Conservation (phyloP, 2,797 vertebrate species). For the Lophura swinhoii region DNA sequence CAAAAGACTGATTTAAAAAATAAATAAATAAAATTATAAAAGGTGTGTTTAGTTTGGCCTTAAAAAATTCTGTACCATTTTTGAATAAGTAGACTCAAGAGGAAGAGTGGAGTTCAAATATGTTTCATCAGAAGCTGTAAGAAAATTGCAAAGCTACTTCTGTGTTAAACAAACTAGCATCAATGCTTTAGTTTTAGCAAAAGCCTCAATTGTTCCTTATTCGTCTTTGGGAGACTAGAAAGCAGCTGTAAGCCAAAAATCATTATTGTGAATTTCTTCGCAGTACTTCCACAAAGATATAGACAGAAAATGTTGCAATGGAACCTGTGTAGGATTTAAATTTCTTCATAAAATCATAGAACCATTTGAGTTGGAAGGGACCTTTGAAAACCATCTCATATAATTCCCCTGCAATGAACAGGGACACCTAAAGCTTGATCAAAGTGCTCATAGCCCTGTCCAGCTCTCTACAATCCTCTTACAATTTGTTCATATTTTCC, state of each 20-base stretch:
- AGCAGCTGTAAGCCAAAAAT: neutral
- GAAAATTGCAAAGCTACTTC: neutral
- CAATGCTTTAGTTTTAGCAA: neutral
- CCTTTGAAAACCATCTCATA: no score
- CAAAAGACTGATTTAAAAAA: neutral
- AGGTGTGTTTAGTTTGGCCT: rapidly evolving
- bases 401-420: no score
- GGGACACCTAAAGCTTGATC: no score
- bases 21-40: rapidly evolving
- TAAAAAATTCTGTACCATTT: neutral
- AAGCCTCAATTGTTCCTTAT: neutral
- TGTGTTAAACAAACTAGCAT: neutral
- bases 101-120: neutral
- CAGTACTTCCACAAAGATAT: neutral
- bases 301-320: neutral
- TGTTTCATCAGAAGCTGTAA: neutral
- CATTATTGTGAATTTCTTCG: neutral
- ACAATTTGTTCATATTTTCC: neutral
- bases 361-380: no score
- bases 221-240: neutral
- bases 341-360: neutral
- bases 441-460: no score
- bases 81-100: neutral
- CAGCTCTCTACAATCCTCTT: neutral
- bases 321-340: neutral